Percentiles rank a stretch among this genome's conserved stretches.
phyloP scores from a whole-genome alignment of 2,113 vertebrate genomes.

The Coptodon rendalli region DNA sequence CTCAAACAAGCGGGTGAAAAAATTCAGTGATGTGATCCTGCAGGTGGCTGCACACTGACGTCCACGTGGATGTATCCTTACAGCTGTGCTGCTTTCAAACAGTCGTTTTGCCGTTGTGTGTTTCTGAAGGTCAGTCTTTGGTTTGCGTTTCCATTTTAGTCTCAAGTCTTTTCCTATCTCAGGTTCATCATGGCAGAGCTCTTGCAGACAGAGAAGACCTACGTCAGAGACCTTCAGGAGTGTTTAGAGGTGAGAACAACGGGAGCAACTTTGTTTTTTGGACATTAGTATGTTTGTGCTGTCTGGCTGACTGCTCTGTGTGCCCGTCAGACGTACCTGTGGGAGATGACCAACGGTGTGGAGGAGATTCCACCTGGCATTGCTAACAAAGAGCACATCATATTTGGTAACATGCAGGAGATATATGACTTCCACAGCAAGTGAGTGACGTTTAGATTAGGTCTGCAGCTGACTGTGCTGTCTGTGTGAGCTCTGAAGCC shows the following conservation, averaged over 20 bases:
- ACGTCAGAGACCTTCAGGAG: slow-evolving; percentile 93
- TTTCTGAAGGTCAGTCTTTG: neutral
- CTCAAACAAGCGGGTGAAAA: neutral
- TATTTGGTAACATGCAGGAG: slow-evolving; percentile 98
- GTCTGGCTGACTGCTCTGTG: neutral
- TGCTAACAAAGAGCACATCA: slow-evolving; percentile 88
- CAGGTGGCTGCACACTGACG: neutral
- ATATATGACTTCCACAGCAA: slow-evolving; percentile 98
- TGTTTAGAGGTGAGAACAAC: slow-evolving; percentile 84
- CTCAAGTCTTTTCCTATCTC: neutral
- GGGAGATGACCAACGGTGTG: slow-evolving; percentile 94
- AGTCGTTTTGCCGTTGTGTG: neutral
- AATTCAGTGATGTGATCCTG: neutral
- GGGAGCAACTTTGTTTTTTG: neutral
- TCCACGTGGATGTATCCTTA: neutral
- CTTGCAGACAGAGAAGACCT: slow-evolving; percentile 95
- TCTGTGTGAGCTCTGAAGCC: neutral
- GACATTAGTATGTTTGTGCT: neutral
- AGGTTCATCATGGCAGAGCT: slow-evolving; percentile 99
- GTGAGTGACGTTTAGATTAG: slow-evolving; percentile 63
- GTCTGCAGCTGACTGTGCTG: neutral
- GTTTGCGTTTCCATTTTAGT: neutral
- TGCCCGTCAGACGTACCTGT: slow-evolving; percentile 85
- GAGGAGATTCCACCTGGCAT: slow-evolving; percentile 93
- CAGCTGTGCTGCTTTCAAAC: neutral